A percentile compares a stretch with the other conserved stretches of the same genome.
Conservation (phyloP, 2,888 invertebrate genomes). For the Ichneumoninae sp. region DNA sequence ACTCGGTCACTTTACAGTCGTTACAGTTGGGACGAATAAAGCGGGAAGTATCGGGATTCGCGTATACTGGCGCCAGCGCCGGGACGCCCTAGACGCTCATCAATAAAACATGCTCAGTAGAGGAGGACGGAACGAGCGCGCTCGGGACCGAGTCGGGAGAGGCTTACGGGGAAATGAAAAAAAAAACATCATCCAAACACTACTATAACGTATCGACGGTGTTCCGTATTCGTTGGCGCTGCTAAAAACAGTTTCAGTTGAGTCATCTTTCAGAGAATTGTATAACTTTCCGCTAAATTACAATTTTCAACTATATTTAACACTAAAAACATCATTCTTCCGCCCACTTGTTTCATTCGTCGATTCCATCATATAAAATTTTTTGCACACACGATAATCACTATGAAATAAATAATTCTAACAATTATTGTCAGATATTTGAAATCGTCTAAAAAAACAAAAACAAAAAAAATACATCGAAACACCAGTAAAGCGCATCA, state of each 20-base stretch:
- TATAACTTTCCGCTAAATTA: not conserved
- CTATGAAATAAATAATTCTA: too few relatives aligned
- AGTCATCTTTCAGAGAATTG: not conserved
- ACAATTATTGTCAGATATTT: too few relatives aligned
- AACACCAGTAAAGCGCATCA: not conserved
- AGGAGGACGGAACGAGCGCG: conserved; percentile 7
- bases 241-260: not conserved
- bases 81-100: conserved; percentile 71
- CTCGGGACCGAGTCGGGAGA: conserved; percentile 30
- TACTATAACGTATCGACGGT: not conserved
- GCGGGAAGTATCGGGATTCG: conserved; percentile 14
- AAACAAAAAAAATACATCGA: conserved; percentile 10
- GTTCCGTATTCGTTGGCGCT: not conserved
- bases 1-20: conserved; percentile 29
- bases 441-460: not conserved
- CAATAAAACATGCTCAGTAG: conserved; percentile 74
- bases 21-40: conserved; percentile 2
- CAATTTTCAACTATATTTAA: too few relatives aligned
- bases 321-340: too few relatives aligned
- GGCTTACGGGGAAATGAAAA: conserved; percentile 26
- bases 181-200: conserved; percentile 2
- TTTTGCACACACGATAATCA: too few relatives aligned
- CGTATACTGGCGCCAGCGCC: conserved; percentile 68
- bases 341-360: too few relatives aligned
- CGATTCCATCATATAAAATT: too few relatives aligned